Evolutionary conservation across 2,113 vertebrate species (phyloP), one percentile per base, ranked within the genome.

Genomic region (Hippocampus abdominalis): DNA sequence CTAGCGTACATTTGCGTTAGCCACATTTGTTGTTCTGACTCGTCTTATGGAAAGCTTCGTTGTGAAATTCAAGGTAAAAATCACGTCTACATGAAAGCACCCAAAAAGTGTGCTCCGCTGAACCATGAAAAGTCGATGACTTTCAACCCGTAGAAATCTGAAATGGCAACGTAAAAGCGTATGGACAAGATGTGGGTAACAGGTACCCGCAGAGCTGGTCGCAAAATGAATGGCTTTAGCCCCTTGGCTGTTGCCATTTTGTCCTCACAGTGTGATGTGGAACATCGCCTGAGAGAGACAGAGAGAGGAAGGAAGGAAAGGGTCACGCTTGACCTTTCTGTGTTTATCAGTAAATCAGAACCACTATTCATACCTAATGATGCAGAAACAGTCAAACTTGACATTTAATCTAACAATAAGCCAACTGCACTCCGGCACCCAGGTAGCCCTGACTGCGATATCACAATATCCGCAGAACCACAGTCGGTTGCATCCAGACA

Each of bases 331-430:
- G 91, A 92, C 91, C 90, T 91, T 92, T 86, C 84, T 69, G 66
- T 75, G 80, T 88, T 90, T 82, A 85, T 80, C 73, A 77, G 85
- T 87, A 86, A 89, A 91, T 88, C 88, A 88, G 79, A 77, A 85
- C 85, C 86, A 88, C 81, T 90, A 80, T 90, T 91, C 88, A 90
- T 88, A 89, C 89, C 86, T 91, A 91, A 89, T 90, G 89, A 90
- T 87, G 86, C 79, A 81, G 88, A 90, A 91, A 86, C 75, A 89
- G 87, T 89, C 87, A 88, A 84, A 83, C 72, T 77, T 91, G 90
- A 92, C 90, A 90, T 92, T 92, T 89, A 73, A 79, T 83, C 77
- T 77, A 82, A 88, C 84, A 81, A 81, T 87, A 49, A 16, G 18
- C 16, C 46, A 1, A 84, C 74, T 74, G 71, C 70, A 80, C 73